Percentiles rank a stretch among this genome's conserved stretches.
Conservation (phyloP, 2,888 invertebrate genomes). For the Criorhina ranunculi region DNA sequence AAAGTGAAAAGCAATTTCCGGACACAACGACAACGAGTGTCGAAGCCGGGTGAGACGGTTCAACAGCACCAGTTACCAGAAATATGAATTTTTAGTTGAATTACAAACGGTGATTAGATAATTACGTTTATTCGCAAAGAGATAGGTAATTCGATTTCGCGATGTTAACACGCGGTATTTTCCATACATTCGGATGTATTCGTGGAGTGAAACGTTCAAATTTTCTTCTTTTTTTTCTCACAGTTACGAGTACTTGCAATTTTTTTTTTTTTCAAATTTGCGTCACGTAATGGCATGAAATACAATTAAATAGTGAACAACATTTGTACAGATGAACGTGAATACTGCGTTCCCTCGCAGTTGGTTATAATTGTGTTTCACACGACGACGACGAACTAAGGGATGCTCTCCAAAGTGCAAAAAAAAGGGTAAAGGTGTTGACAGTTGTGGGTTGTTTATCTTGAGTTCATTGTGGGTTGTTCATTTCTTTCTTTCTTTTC, state of each 20-base stretch:
- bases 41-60: slow-evolving; percentile 36
- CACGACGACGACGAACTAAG: slow-evolving; percentile 48
- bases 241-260: slow-evolving; percentile 4
- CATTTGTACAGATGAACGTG: slow-evolving; percentile 37
- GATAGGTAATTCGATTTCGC: slow-evolving; percentile 62
- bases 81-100: slow-evolving; percentile 56
- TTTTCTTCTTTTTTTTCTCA: background rate
- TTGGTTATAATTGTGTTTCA: slow-evolving; percentile 40
- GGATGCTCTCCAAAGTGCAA: slow-evolving; percentile 26
- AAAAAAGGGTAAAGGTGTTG: slow-evolving; percentile 28
- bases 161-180: slow-evolving; percentile 36
- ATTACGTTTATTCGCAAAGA: slow-evolving; percentile 63
- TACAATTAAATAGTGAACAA: slow-evolving; percentile 42
- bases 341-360: slow-evolving; percentile 24
- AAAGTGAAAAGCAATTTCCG: slow-evolving; percentile 76
- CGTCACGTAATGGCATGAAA: slow-evolving; percentile 31
- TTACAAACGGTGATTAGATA: slow-evolving; percentile 74
- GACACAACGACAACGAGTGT: slow-evolving; percentile 40
- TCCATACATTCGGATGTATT: slow-evolving; percentile 8
- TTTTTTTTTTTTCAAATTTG: slow-evolving; percentile 17
- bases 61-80: slow-evolving; percentile 22
- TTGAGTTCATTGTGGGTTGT: slow-evolving; percentile 11
- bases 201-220: background rate
- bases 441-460: slow-evolving; percentile 34
- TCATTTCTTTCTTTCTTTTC: background rate